Evolutionary conservation across 2,113 vertebrate species (phyloP).

Genomic region (Ranitomeya variabilis): DNA sequence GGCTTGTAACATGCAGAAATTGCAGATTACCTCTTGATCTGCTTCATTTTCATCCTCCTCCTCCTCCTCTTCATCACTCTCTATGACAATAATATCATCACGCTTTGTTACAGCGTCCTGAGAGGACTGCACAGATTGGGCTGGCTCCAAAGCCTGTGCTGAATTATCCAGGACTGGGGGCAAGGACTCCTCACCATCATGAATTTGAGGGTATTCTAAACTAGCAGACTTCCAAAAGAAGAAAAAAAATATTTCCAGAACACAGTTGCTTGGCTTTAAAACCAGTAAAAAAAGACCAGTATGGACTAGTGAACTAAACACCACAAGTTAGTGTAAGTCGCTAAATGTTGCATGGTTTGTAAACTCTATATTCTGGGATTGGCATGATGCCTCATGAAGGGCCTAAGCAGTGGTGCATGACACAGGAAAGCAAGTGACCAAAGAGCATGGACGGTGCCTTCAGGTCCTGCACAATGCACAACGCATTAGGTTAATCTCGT

Average conservation of each 20-base stretch:
- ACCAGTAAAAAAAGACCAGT: neutral
- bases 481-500: too few species aligned
- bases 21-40: conserved; percentile 75
- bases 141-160: conserved; percentile 68
- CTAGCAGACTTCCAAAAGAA: conserved; percentile 75
- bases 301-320: too few species aligned
- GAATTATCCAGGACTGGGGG: conserved; percentile 82
- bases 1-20: neutral
- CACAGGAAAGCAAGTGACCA: too few species aligned
- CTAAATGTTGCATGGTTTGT: too few species aligned
- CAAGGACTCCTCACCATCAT: conserved; percentile 79
- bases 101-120: conserved; percentile 72
- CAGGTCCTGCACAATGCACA: too few species aligned
- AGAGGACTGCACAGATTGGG: conserved; percentile 74
- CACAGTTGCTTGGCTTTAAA: neutral
- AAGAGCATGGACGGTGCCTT: too few species aligned
- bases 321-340: too few species aligned
- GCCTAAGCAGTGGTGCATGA: too few species aligned
- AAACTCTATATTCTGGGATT: too few species aligned
- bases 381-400: too few species aligned
- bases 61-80: conserved; percentile 89
- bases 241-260: neutral
- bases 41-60: conserved; percentile 87
- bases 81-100: conserved; percentile 72
- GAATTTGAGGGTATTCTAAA: conserved; percentile 80